Base-by-base conservation (phyloP, 1,140 invertebrate genomes). In the Cyphomyrmex costatus region DNA sequence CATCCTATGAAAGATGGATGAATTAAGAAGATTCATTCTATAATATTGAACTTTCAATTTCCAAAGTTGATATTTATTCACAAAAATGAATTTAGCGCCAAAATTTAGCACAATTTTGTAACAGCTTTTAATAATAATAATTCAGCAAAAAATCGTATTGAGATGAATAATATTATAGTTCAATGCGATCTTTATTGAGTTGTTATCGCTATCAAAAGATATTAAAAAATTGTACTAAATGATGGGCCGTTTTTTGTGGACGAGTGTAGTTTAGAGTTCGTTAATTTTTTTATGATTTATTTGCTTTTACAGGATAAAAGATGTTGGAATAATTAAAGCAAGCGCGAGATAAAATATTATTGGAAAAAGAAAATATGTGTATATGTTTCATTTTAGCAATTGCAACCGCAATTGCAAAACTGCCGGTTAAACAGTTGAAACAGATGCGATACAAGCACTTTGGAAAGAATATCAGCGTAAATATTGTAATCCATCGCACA, bases 351-450 rank as follows among this genome's bases (percentile, higher is more conserved):
- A 7, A 66, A 66, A 46, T 73, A 53, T 36, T 56, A 53, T 68
- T 79, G 19, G 5, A 58, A 0, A 3, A 27, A 27, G 5, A 27
- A 33, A 42, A 21, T 6, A 27, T 56, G 36, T 21, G 33, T 58
- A 51, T 66, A 33, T 30, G 21, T 71, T 80, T 80, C 3, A 58
- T 56, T 71, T 71, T 19, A n/a, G n/a, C n/a, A n/a, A 71, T 61
- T 27, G 33, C 53, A 80, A 66, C 53, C 21, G 27, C 63, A 42
- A 71, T 58, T 33, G 53, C 7, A 73, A 61, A 36, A 60, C 36
- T 60, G 36, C n/a, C n/a, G 24, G 16, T 53, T 60, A 19, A 61
- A 61, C 66, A 73, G 2, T 60, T 46, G 19, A 24, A 8, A 60
- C 27, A 60, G n/a, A n/a, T n/a, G n/a, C n/a, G n/a, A n/a, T n/a